phyloP scores from a whole-genome alignment of 2,113 vertebrate genomes.

The Heteronetta atricapilla region DNA sequence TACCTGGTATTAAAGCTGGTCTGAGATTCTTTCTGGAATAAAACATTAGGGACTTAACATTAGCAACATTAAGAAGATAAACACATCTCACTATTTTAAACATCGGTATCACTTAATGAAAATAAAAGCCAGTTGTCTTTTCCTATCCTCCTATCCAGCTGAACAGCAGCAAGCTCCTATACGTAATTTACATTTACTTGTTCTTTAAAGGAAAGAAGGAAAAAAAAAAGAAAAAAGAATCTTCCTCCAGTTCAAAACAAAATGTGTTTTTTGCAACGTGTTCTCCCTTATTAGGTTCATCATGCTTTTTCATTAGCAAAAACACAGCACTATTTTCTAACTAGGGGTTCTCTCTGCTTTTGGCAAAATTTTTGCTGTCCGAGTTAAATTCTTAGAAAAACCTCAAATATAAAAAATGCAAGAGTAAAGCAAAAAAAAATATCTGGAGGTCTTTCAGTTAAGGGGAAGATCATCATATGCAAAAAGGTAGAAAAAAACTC shows the following conservation, averaged over 20 bases:
- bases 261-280: constrained; percentile 3
- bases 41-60: not conserved
- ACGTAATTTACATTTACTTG: constrained; percentile 43
- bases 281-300: constrained; percentile 14
- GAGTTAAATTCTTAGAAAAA: constrained; percentile 66
- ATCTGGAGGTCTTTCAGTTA: constrained; percentile 19
- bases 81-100: not conserved
- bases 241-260: constrained; percentile 34
- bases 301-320: not conserved
- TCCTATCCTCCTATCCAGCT: not conserved
- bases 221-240: not conserved
- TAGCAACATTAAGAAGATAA: not conserved
- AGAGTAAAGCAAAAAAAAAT: constrained; percentile 23
- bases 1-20: not conserved
- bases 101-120: not conserved
- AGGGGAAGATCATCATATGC: not conserved
- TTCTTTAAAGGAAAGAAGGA: not conserved
- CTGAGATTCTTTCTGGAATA: not conserved
- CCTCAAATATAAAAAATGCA: constrained; percentile 50
- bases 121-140: not conserved
- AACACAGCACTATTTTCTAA: constrained; percentile 54
- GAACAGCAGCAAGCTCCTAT: not conserved
- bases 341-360: constrained; percentile 55
- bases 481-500: not conserved
- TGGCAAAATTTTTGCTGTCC: constrained; percentile 28